A percentile compares a stretch with the other conserved stretches of the same genome.
These are phyloP conservation scores for Sepiola atlantica DNA, from an alignment of 2,888 invertebrate species.

Conservation along the genomic window DNA sequence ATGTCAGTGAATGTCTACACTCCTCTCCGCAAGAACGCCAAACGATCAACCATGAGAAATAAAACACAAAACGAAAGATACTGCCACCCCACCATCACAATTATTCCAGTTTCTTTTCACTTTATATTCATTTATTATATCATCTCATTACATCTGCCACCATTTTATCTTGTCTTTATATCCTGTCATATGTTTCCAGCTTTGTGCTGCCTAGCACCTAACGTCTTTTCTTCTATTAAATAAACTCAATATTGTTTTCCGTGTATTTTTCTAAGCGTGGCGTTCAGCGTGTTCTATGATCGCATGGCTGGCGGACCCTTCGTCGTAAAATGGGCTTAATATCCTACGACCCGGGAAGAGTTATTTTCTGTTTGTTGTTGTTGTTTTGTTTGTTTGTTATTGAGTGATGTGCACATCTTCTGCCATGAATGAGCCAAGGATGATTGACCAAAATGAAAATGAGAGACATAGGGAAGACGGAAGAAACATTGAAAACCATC, in stretches of 20 bases:
- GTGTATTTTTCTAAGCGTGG: background rate
- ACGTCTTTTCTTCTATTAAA: constrained; percentile 32
- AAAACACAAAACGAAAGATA: background rate
- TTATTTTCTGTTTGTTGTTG: too few species aligned
- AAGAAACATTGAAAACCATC: background rate
- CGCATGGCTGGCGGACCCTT: background rate
- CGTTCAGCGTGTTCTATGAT: background rate
- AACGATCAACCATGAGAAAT: background rate
- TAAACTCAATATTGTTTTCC: constrained; percentile 32
- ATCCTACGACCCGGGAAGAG: background rate
- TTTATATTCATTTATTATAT: background rate
- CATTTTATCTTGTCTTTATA: constrained; percentile 32
- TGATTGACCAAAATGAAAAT: background rate
- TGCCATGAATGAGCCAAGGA: background rate
- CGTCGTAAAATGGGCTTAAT: background rate
- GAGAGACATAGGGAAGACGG: background rate
- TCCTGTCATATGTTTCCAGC: background rate
- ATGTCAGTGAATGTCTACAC: background rate
- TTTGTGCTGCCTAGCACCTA: background rate
- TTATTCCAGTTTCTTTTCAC: background rate
- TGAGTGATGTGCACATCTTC: background rate
- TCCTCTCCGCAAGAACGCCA: background rate
- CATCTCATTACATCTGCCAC: background rate
- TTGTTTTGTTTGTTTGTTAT: background rate
- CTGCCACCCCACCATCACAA: background rate